Conservation (phyloP, 2,113 vertebrate genomes). For the Caloenas nicobarica region DNA sequence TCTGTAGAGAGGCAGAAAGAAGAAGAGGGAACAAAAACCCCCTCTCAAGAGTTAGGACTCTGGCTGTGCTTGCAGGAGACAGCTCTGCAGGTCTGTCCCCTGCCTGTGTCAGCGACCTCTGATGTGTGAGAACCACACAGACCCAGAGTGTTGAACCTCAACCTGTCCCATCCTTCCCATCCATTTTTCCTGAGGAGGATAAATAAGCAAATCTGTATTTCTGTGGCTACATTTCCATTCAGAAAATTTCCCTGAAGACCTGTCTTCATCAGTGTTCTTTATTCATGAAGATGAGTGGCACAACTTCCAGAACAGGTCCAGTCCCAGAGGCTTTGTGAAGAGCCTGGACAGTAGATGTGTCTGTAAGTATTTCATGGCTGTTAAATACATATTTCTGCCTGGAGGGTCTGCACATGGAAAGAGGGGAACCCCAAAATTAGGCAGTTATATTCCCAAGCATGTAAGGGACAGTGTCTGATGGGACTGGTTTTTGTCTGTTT, state of each 20-base stretch:
- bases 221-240: accelerated
- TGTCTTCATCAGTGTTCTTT: not conserved
- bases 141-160: not conserved
- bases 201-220: not conserved
- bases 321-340: not conserved
- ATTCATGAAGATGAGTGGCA: not conserved
- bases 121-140: not conserved
- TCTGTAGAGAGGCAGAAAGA: not conserved
- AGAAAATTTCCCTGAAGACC: not conserved
- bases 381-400: not conserved
- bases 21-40: not conserved
- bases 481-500: not conserved
- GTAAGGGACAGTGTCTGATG: not conserved
- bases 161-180: not conserved
- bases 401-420: not conserved
- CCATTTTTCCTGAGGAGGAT: not conserved
- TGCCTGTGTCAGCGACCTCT: not conserved
- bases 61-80: not conserved
- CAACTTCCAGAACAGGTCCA: not conserved
- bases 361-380: not conserved
- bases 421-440: not conserved
- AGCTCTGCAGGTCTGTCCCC: not conserved
- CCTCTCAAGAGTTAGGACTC: not conserved
- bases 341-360: not conserved
- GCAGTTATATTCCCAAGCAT: not conserved